Percentiles rank a stretch among this genome's conserved stretches.
phyloP scores from a whole-genome alignment of 2,797 vertebrate species.

The Numenius phaeopus region DNA sequence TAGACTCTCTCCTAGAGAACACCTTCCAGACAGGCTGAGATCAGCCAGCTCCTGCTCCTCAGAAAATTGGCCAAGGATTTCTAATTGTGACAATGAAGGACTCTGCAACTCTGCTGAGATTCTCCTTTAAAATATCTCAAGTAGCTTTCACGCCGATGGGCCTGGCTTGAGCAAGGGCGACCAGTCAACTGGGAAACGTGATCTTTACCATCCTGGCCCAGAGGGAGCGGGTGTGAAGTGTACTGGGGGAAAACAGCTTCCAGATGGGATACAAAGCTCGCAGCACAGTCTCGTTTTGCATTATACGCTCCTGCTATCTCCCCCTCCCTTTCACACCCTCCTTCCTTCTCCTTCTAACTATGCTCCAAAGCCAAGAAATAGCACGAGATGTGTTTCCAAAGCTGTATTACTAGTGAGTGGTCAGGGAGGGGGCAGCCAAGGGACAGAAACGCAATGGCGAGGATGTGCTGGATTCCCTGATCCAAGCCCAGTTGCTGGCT shows the following conservation, averaged over 20 bases:
- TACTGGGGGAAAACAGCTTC: conserved; percentile 54
- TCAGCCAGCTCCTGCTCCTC: neutral
- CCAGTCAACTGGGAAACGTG: conserved; percentile 10
- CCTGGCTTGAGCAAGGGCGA: neutral
- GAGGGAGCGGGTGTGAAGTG: conserved; percentile 37
- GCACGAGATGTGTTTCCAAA: conserved; percentile 74
- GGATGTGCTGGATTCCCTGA: conserved; percentile 53
- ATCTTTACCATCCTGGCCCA: conserved; percentile 22
- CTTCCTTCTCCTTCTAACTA: conserved; percentile 67
- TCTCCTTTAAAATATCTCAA: neutral
- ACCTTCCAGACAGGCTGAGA: neutral
- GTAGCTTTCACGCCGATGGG: neutral
- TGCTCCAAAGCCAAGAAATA: conserved; percentile 73
- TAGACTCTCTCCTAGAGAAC: neutral
- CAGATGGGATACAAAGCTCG: conserved; percentile 41
- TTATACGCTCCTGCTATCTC: conserved; percentile 46
- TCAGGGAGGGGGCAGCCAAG: conserved; percentile 81
- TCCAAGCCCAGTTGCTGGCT: conserved; percentile 37
- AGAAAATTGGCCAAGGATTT: neutral
- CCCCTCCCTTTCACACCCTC: conserved; percentile 63
- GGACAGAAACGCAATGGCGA: conserved; percentile 68
- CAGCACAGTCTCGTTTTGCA: conserved; percentile 23
- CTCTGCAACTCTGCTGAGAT: neutral
- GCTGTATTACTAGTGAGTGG: conserved; percentile 62
- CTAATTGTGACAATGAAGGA: neutral